Percentiles rank a stretch among this genome's conserved stretches.
These are phyloP conservation scores for Daboia siamensis DNA, from an alignment of 2,113 vertebrate genomes.

Conservation along the genomic window DNA sequence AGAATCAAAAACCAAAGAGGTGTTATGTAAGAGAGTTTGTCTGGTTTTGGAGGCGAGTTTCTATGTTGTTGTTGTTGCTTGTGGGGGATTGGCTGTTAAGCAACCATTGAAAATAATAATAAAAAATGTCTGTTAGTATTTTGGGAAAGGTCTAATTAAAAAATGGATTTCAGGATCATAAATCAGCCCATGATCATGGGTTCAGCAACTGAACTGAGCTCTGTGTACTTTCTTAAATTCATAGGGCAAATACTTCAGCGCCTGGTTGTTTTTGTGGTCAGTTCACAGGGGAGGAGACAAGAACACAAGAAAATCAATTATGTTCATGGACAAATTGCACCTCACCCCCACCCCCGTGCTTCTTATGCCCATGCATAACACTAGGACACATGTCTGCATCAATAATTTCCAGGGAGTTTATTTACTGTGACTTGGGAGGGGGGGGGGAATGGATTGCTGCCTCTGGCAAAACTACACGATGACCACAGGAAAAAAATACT, in stretches of 20 bases:
- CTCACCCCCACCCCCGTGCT: too few relatives aligned
- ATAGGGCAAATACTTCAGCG: slow-evolving; percentile 26
- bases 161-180: slow-evolving; percentile 49
- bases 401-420: slow-evolving; percentile 40
- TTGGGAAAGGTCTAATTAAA: slow-evolving; percentile 61
- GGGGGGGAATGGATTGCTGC: slow-evolving; percentile 40
- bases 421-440: slow-evolving; percentile 57
- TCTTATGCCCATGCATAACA: slow-evolving; percentile 46
- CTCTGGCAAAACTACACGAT: slow-evolving; percentile 53
- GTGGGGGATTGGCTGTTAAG: slow-evolving; percentile 15
- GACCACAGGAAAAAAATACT: slow-evolving; percentile 32
- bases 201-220: slow-evolving; percentile 24
- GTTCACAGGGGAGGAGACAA: slow-evolving; percentile 31
- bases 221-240: slow-evolving; percentile 47
- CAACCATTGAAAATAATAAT: slow-evolving; percentile 43
- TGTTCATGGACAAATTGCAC: slow-evolving; percentile 14
- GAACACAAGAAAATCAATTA: slow-evolving; percentile 46
- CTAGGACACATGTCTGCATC: slow-evolving; percentile 42
- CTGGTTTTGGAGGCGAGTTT: background rate
- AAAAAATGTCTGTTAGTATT: slow-evolving; percentile 51
- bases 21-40: background rate
- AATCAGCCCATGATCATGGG: slow-evolving; percentile 42
- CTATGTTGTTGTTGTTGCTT: background rate
- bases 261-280: slow-evolving; percentile 29
- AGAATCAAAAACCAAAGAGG: slow-evolving; percentile 30